These are phyloP conservation scores for Sphenodon punctatus DNA, from an alignment of 2,797 vertebrate species.

Conservation along the genomic window DNA sequence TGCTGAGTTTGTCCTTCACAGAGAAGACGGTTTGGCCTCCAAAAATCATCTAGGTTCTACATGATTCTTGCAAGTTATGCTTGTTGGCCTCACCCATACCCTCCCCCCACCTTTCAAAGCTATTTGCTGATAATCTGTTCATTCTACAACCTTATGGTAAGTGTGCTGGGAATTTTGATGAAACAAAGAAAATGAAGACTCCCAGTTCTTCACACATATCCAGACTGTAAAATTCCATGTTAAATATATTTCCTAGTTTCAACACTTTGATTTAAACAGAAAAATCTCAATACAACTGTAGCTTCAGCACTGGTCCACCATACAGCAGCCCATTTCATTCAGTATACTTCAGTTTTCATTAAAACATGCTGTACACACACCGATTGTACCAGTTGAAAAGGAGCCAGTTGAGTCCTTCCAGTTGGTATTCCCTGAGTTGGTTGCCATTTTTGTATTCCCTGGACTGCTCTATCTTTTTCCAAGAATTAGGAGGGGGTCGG, in stretches of 20 bases:
- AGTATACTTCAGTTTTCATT: background rate
- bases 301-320: background rate
- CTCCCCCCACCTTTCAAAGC: background rate
- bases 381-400: conserved; percentile 99
- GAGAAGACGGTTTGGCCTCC: too few species aligned
- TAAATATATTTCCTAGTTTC: background rate
- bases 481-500: conserved; percentile 90
- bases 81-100: background rate
- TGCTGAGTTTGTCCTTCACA: too few species aligned
- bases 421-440: conserved; percentile 98
- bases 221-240: background rate
- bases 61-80: too few species aligned
- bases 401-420: conserved; percentile 99
- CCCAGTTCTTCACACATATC: background rate
- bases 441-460: conserved; percentile 96
- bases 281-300: background rate
- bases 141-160: background rate
- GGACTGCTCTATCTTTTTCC: conserved; percentile 96
- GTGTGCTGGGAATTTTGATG: too few species aligned
- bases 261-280: background rate
- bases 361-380: conserved; percentile 70
- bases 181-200: too few species aligned
- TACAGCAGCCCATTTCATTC: background rate
- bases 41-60: too few species aligned
- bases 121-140: background rate